Evolutionary conservation across 2,888 invertebrate species (phyloP).

Genomic region (Dyspetes luteomarginatus): DNA sequence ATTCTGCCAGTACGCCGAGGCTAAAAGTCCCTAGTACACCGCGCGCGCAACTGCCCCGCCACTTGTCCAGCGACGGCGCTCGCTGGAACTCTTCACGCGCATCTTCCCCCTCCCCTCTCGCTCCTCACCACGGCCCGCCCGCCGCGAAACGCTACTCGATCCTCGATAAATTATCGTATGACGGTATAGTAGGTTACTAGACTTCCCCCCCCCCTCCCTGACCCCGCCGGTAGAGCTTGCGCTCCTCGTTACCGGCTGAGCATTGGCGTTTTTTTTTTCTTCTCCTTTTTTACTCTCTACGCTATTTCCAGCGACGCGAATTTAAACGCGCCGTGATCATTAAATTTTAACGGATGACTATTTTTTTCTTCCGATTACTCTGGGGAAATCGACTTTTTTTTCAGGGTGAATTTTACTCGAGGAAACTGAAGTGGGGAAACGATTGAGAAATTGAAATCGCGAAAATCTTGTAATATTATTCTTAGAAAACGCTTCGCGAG

Average conservation of each 20-base stretch:
- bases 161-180: conserved; percentile 28
- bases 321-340: background rate
- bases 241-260: background rate
- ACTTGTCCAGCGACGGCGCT: conserved; percentile 22
- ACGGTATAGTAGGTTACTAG: conserved; percentile 19
- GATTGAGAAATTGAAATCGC: background rate
- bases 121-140: background rate
- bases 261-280: too few species aligned
- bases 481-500: background rate
- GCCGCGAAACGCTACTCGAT: background rate
- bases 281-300: too few species aligned
- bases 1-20: conserved; percentile 78
- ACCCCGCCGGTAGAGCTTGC: too few species aligned
- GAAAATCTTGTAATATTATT: background rate
- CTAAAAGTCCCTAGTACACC: conserved; percentile 76
- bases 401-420: too few species aligned
- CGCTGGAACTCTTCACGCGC: conserved; percentile 33
- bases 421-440: too few species aligned
- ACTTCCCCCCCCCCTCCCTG: too few species aligned
- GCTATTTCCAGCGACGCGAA: background rate
- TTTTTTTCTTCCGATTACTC: background rate
- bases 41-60: conserved; percentile 18
- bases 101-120: conserved; percentile 1
- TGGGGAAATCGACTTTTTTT: background rate
- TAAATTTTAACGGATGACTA: background rate